These are phyloP conservation scores for Abramis brama DNA, from an alignment of 2,113 vertebrate species.

Conservation along the genomic window DNA sequence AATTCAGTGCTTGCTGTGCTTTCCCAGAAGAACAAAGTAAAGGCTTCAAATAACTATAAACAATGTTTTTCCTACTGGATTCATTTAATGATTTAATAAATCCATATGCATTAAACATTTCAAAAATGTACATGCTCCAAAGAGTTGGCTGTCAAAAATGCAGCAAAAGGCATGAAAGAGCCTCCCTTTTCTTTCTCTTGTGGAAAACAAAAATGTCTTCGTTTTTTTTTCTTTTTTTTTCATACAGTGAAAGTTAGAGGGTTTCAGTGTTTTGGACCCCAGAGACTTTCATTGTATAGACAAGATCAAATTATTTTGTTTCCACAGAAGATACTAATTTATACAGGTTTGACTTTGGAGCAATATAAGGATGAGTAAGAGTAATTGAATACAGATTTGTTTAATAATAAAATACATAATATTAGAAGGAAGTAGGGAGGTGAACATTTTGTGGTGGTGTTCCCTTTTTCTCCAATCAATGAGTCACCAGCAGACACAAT, in stretches of 20 bases:
- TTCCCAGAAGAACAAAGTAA: slow-evolving; percentile 9
- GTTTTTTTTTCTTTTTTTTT: too few species aligned
- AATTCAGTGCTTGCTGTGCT: background rate
- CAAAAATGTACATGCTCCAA: background rate
- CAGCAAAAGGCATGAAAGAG: background rate
- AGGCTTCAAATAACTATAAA: slow-evolving; percentile 28
- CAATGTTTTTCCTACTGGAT: background rate
- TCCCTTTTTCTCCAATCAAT: background rate
- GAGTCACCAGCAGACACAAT: background rate
- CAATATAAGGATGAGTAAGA: background rate
- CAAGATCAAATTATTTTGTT: too few species aligned
- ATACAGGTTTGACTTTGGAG: background rate
- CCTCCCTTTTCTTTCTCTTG: background rate
- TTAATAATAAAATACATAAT: background rate
- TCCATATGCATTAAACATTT: background rate
- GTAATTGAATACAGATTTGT: background rate
- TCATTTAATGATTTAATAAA: slow-evolving; percentile 31
- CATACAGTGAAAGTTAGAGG: background rate
- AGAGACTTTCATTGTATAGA: too few species aligned
- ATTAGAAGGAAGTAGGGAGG: background rate
- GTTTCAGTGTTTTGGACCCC: background rate
- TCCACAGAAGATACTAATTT: too few species aligned
- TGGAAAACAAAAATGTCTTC: background rate
- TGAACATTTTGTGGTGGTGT: background rate
- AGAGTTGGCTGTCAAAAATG: background rate